Evolutionary conservation across 2,888 invertebrate genomes (phyloP), one percentile per base, ranked within the genome.

Genomic region (Hermaeophaga mercurialis): DNA sequence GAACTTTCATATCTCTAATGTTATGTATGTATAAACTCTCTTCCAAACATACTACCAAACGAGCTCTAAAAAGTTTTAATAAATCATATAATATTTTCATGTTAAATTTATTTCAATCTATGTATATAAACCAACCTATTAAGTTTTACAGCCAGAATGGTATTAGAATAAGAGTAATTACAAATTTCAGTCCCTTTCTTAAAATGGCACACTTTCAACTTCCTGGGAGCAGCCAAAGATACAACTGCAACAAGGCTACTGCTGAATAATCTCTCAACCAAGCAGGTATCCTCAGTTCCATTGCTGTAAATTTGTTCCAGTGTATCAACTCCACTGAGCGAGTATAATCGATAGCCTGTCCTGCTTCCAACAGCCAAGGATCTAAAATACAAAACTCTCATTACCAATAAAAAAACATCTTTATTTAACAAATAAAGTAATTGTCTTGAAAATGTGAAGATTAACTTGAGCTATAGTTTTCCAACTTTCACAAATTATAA

Each of bases 1-100:
- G 84, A 65, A 97, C 92, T 81, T 94, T 95, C 96, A 97, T 96
- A 78, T 97, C 96, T 69, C 91, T 88, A 73, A 99, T 96, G 81
- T 96, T 97, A 84, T 99, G 98, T 76, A 99, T 96, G 80, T 96
- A 96, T 66, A 99, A 84, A 69, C 94, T 94, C 78, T 98, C 98
- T 80, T 98, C 97, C 72, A 99, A 81, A 78, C 97, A 97, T 66
- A 99, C 98, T 66, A 99, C 90, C 77, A 99, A 82, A 73, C 98
- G 85, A 15, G 70, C 68, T 59, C 76, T 76, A 52, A 44, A 66
- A 62, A 49, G 6, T 22, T 22, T 5, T 22, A 22, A 22, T 47
- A 26, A 34, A 39, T 44, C 7, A 22, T 14, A 41, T 28, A 15
- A 12, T 33, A 33, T 15, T 14, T 17, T 34, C 24, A 54, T 47